A percentile compares a stretch with the other conserved stretches of the same genome.
Evolutionary conservation across 2,113 vertebrate genomes (phyloP).

Genomic region (Engystomops pustulosus): DNA sequence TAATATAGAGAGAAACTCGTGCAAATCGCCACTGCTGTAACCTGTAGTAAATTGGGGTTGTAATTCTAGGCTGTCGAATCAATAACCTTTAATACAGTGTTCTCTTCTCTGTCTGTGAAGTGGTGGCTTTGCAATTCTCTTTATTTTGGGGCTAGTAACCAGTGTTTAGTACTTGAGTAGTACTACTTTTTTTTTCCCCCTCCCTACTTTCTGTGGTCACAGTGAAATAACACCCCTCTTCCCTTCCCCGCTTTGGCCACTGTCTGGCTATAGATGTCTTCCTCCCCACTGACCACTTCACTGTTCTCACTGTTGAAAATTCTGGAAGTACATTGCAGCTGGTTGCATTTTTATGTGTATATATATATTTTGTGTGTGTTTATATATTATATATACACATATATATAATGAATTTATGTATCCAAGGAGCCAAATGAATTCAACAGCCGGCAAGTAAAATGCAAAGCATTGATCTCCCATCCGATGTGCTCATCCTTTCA

Average conservation of each 20-base stretch:
- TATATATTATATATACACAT: neutral
- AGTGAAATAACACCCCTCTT: neutral
- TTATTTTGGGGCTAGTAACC: neutral
- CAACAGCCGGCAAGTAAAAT: neutral
- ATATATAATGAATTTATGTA: neutral
- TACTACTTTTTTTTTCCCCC: neutral
- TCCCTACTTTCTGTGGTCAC: neutral
- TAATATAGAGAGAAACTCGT: slow-evolving; percentile 7
- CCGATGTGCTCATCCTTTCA: slow-evolving; percentile 18
- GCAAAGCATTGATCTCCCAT: slow-evolving; percentile 23
- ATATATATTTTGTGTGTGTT: neutral
- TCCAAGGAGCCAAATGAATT: neutral
- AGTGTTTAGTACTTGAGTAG: neutral
- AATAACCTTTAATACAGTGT: slow-evolving; percentile 15
- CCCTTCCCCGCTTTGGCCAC: neutral
- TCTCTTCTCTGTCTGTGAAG: slow-evolving; percentile 12
- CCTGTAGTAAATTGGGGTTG: slow-evolving; percentile 18
- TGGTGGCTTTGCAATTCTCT: slow-evolving; percentile 17
- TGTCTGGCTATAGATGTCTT: slow-evolving; percentile 50
- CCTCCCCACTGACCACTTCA: slow-evolving; percentile 37
- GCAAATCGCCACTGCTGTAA: slow-evolving; percentile 9
- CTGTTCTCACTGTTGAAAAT: slow-evolving; percentile 41
- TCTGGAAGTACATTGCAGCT: slow-evolving; percentile 9
- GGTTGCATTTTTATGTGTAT: neutral
- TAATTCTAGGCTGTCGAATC: neutral